These are phyloP conservation scores for Gobio occitaniae DNA, from an alignment of 2,797 vertebrate genomes.

Conservation along the genomic window DNA sequence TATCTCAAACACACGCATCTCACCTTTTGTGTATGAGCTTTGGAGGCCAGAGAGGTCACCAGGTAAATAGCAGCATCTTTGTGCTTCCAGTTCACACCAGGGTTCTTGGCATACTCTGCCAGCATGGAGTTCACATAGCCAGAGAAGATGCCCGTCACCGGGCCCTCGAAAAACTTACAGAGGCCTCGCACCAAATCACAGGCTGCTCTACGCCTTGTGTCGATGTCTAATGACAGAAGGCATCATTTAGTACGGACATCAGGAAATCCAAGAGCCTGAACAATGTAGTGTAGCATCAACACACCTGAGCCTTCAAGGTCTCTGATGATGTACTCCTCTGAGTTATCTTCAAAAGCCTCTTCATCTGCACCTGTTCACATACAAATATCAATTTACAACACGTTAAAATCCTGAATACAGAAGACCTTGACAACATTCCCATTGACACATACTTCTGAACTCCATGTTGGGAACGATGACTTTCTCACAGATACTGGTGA, in stretches of 20 bases:
- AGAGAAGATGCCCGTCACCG: conserved; percentile 97
- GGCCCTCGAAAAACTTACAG: conserved; percentile 97
- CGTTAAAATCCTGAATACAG: neutral
- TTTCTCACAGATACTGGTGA: conserved; percentile 99
- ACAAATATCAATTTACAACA: conserved; percentile 37
- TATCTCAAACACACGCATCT: neutral
- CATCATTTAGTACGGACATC: neutral
- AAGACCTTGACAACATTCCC: neutral
- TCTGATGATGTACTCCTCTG: conserved; percentile 97
- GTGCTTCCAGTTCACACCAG: conserved; percentile 95
- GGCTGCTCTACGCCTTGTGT: conserved; percentile 95
- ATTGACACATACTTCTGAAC: conserved; percentile 90
- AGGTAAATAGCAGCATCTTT: conserved; percentile 98
- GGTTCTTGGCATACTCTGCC: conserved; percentile 93
- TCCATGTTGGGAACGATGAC: conserved; percentile 99
- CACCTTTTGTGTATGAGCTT: conserved; percentile 99
- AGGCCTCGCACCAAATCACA: conserved; percentile 96
- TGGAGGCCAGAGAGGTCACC: conserved; percentile 96
- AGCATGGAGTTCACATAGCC: conserved; percentile 98
- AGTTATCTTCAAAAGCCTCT: conserved; percentile 99
- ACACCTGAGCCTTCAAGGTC: conserved; percentile 98
- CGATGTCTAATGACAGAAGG: conserved; percentile 84
- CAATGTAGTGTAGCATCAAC: neutral
- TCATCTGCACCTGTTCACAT: conserved; percentile 91
- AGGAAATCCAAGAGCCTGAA: neutral